Conservation (phyloP, 2,888 invertebrate genomes). For the Hypselothyrea guttata region DNA sequence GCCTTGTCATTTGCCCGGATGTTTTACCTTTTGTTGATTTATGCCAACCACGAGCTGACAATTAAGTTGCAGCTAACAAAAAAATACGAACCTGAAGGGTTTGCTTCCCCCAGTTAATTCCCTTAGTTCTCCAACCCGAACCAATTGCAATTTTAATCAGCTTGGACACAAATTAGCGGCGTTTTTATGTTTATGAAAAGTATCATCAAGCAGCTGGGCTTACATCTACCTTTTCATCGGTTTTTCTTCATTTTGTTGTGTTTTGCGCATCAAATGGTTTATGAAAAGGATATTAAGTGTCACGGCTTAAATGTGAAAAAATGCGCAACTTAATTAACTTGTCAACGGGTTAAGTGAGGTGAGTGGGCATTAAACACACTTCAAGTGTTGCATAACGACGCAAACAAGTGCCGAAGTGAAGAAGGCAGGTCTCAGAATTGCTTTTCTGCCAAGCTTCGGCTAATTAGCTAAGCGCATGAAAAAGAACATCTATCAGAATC, state of each 20-base stretch:
- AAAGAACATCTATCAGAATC: no score
- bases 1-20: conserved; percentile 57
- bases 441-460: no score
- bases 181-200: conserved; percentile 51
- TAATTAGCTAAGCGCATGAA: no score
- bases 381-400: conserved; percentile 13
- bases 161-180: conserved; percentile 71
- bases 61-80: conserved; percentile 55
- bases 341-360: conserved; percentile 61
- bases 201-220: conserved; percentile 33
- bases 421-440: no score
- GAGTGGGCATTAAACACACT: conserved; percentile 24
- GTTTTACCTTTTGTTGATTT: conserved; percentile 64
- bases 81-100: conserved; percentile 25
- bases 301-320: conserved; percentile 67
- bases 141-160: conserved; percentile 74
- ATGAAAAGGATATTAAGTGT: conserved; percentile 49
- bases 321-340: conserved; percentile 72
- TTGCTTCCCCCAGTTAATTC: conserved; percentile 1
- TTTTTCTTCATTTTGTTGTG: conserved; percentile 10
- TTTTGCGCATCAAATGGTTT: conserved; percentile 45
- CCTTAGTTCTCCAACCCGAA: not conserved
- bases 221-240: conserved; percentile 19
- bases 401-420: conserved; percentile 8
- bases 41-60: conserved; percentile 60